Evolutionary conservation across 1,140 invertebrate species (phyloP), one percentile per base, ranked within the genome.

Genomic region (Aphaenogaster ashmeadi): DNA sequence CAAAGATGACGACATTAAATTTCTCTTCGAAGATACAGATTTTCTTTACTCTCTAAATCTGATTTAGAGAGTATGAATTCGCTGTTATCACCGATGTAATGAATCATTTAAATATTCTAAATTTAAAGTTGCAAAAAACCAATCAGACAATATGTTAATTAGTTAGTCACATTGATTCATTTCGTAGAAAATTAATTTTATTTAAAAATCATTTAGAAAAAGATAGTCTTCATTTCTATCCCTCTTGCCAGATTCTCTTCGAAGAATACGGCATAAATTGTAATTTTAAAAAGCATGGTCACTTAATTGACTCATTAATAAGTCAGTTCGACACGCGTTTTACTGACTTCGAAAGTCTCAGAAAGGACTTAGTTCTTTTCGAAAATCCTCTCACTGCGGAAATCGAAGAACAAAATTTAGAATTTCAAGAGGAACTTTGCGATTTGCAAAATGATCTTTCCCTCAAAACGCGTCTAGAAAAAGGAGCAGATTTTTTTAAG

Each of bases 401-500:
- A 67, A 67, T 44, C 8, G 66, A 11, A 21, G 38, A 44, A 44
- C 66, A 67, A 44, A 67, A 27, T 9, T 5, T 50, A 50, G 67
- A 69, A 33, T 50, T 69, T 21, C 21, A 69, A 27, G 3, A 9
- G 2, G 11, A 69, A 69, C 21, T 69, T 21, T 50, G n/a, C 5
- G 44, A 69, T 50, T 69, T 69, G 2, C 44, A 47, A 69, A 6
- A 1, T 50, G 41, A 69, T 69, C 9, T 69, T 69, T 69, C 44
- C 4, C 1, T 69, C 9, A 67, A 67, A 67, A 44, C 64, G 8
- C 38, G 64, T 0, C 38, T 18, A n/a, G 38, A 67, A 67, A 67
- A 67, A n/a, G 64, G 7, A 44, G 7, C n/a, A n/a, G 38, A 67
- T 2, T n/a, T 67, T 9, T 67, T 67, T 8, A 41, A 67, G 41